Conservation (phyloP, 53 echinoderm and acorn worm species). For the Hippasteria phrygiana region DNA sequence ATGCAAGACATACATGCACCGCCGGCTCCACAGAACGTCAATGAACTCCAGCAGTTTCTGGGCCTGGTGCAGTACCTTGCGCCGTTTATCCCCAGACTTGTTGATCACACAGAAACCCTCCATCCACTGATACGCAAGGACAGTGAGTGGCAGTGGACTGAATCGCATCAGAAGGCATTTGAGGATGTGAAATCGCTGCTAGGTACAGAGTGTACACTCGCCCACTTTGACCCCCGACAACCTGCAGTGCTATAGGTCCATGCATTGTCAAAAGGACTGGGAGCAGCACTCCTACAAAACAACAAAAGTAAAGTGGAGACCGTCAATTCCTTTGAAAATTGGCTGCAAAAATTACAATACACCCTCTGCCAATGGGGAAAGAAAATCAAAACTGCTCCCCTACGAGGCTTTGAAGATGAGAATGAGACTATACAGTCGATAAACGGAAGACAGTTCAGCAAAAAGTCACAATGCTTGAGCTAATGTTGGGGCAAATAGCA, state of each 20-base stretch:
- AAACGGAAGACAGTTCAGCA: constrained; percentile 35
- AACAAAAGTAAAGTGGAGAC: too few relatives aligned
- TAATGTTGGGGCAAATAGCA: constrained; percentile 69
- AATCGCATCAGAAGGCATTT: constrained; percentile 45
- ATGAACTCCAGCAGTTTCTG: constrained; percentile 61
- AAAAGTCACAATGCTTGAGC: constrained; percentile 49
- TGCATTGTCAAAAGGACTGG: constrained; percentile 49
- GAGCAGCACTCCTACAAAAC: constrained; percentile 62
- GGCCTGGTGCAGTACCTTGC: constrained; percentile 55
- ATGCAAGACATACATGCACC: constrained; percentile 51
- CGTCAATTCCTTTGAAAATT: too few relatives aligned
- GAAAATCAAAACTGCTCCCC: constrained; percentile 44
- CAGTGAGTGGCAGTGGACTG: constrained; percentile 35
- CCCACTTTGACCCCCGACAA: constrained; percentile 52
- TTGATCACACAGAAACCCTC: constrained; percentile 32
- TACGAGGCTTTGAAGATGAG: constrained; percentile 33
- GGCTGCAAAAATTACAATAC: too few relatives aligned
- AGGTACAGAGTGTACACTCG: constrained; percentile 44
- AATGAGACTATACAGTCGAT: not conserved
- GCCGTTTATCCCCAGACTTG: constrained; percentile 52
- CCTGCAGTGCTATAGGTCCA: constrained; percentile 62
- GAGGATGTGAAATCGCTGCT: constrained; percentile 58
- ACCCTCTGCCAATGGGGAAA: constrained; percentile 48
- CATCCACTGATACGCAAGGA: constrained; percentile 11
- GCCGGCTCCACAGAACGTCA: constrained; percentile 38